Evolutionary conservation across 2,797 vertebrate genomes (phyloP).

Genomic region (Gallirallus australis): DNA sequence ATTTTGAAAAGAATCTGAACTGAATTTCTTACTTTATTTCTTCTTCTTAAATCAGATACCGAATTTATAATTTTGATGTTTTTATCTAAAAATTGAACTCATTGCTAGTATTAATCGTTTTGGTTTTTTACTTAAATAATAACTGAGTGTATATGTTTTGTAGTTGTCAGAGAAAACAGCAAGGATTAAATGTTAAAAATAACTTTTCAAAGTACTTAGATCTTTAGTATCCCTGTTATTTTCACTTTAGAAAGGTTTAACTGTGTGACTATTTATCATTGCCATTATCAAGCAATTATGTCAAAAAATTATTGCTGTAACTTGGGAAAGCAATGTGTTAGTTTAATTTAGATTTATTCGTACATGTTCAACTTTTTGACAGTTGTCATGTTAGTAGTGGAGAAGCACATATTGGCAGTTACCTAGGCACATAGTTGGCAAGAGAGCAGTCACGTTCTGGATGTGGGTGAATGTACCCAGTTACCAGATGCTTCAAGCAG

Average conservation of each 20-base stretch:
- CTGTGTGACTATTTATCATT: neutral
- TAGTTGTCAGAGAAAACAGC: neutral
- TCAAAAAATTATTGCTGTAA: neutral
- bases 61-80: neutral
- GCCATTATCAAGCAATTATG: neutral
- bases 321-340: constrained; percentile 10
- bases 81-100: neutral
- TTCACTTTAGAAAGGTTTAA: neutral
- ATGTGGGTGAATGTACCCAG: constrained; percentile 65
- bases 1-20: neutral
- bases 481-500: constrained; percentile 70
- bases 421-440: constrained; percentile 62
- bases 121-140: neutral
- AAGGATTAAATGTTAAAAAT: neutral
- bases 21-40: neutral
- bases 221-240: neutral
- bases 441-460: constrained; percentile 58
- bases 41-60: neutral
- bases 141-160: neutral
- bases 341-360: constrained; percentile 42
- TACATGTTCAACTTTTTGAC: constrained; percentile 45
- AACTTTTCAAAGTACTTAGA: neutral
- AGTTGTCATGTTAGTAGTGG: constrained; percentile 43
- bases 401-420: constrained; percentile 40
- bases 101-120: neutral